phyloP scores from a whole-genome alignment of 2,797 vertebrate genomes.

The Coracias cyanogaster region DNA sequence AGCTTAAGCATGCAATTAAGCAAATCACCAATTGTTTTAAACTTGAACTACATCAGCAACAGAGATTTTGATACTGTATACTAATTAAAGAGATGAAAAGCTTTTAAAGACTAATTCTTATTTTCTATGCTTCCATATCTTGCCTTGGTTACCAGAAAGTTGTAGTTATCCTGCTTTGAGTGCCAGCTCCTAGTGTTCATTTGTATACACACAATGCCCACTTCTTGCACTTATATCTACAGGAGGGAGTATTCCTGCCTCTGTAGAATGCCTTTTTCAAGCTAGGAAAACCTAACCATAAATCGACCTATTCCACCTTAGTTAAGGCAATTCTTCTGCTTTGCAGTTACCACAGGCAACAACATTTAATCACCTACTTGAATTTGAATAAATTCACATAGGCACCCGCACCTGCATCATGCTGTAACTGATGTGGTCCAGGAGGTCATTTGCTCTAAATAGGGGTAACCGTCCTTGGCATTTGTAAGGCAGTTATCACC shows the following conservation, averaged over 20 bases:
- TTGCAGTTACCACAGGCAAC: not conserved
- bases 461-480: not conserved
- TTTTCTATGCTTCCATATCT: not conserved
- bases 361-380: not conserved
- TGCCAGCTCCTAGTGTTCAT: not conserved
- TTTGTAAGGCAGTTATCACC: conserved; percentile 11
- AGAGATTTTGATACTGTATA: not conserved
- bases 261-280: not conserved
- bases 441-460: not conserved
- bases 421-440: not conserved
- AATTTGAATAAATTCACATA: not conserved
- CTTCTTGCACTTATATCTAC: not conserved
- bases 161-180: not conserved
- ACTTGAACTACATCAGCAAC: not conserved
- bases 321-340: conserved; percentile 1
- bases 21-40: not conserved
- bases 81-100: not conserved
- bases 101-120: not conserved
- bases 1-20: not conserved
- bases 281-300: not conserved
- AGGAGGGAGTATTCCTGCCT: not conserved
- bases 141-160: not conserved
- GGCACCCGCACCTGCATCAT: not conserved
- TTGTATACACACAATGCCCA: not conserved
- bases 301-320: not conserved